Conservation (phyloP, 2,797 vertebrate genomes). For the Phalanger gymnotis region DNA sequence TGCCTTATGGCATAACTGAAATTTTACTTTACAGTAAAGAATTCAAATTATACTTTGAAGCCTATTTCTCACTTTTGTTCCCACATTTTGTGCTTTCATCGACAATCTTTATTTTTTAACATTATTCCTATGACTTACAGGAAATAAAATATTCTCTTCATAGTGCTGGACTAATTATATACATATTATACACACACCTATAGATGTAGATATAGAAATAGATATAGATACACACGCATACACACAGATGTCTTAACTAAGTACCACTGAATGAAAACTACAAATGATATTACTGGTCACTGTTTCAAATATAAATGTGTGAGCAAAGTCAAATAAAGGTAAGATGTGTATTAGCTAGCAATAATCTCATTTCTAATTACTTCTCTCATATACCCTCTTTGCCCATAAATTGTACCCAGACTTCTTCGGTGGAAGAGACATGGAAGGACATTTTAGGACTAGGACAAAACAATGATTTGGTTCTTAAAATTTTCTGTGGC, state of each 20-base stretch:
- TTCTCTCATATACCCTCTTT: not conserved
- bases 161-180: not conserved
- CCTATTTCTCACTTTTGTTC: not conserved
- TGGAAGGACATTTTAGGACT: not conserved
- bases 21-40: not conserved
- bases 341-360: not conserved
- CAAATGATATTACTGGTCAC: not conserved
- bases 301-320: not conserved
- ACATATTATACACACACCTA: not conserved
- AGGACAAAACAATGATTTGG: not conserved
- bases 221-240: not conserved
- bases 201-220: accelerated
- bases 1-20: not conserved
- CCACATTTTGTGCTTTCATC: not conserved
- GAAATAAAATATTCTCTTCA: not conserved
- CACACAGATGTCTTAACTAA: too few relatives aligned
- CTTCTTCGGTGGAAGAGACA: not conserved
- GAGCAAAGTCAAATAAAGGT: not conserved
- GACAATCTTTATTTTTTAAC: not conserved
- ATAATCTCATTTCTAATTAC: not conserved
- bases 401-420: not conserved
- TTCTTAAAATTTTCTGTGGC: not conserved
- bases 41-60: not conserved
- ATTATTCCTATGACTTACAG: not conserved
- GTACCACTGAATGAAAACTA: not conserved